phyloP scores from a whole-genome alignment of 1,140 invertebrate species.

The Brachionus plicatilis region DNA sequence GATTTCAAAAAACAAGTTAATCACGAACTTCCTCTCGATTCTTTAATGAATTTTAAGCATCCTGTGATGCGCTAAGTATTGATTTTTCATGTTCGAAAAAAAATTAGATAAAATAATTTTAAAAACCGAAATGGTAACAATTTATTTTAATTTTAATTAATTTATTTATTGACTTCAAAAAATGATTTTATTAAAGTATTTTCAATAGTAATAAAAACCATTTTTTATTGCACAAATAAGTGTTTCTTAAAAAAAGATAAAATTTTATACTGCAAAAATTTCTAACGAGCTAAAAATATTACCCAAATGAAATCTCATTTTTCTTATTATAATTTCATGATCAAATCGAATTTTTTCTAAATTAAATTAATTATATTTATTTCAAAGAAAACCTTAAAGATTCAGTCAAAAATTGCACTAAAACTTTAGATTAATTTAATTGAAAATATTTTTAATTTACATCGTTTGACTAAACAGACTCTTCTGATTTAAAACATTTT shows the following conservation, averaged over 20 bases:
- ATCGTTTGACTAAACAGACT: too few relatives aligned
- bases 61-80: background rate
- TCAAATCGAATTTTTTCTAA: background rate
- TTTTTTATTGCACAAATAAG: background rate
- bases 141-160: too few relatives aligned
- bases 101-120: background rate
- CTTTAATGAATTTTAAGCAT: background rate
- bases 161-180: background rate
- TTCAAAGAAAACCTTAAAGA: background rate
- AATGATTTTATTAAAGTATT: background rate
- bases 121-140: background rate
- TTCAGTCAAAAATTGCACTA: background rate
- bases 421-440: background rate
- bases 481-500: too few relatives aligned
- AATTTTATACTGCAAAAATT: background rate
- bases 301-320: background rate
- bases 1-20: background rate
- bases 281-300: background rate
- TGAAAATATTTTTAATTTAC: too few relatives aligned
- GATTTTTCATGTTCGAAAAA: background rate
- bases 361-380: background rate
- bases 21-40: background rate
- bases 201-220: background rate
- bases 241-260: background rate
- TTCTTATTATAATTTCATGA: background rate